These are phyloP conservation scores for Ptiloglossa arizonensis DNA, from an alignment of 1,140 invertebrate genomes.

Conservation along the genomic window DNA sequence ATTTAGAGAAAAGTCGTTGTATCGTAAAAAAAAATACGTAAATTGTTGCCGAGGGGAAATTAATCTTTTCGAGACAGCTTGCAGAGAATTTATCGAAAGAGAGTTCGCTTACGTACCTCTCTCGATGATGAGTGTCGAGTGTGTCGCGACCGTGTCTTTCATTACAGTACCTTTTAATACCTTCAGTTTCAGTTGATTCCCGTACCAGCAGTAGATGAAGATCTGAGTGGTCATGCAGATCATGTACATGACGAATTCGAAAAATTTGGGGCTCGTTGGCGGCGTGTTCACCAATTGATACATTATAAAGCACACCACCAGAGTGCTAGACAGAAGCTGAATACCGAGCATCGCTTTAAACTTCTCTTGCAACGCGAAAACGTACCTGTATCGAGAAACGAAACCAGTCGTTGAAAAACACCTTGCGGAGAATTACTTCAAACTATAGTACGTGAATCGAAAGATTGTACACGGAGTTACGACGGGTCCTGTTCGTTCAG, in stretches of 20 bases:
- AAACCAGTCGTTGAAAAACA: too few relatives aligned
- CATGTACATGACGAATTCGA: conserved; percentile 53
- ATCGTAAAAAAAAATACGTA: too few relatives aligned
- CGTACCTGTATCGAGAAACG: conserved; percentile 34
- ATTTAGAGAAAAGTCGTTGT: too few relatives aligned
- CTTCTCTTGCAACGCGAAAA: conserved; percentile 26
- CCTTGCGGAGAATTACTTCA: too few relatives aligned
- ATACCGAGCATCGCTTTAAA: conserved; percentile 49
- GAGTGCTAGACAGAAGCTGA: conserved; percentile 53
- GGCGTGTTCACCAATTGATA: conserved; percentile 66
- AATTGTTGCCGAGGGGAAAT: too few relatives aligned
- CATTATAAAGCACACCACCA: conserved; percentile 51
- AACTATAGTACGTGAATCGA: too few relatives aligned
- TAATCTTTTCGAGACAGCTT: too few relatives aligned
- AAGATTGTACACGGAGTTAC: too few relatives aligned
- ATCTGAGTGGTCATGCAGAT: conserved; percentile 70
- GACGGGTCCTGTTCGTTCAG: too few relatives aligned
- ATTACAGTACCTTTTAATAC: conserved; percentile 3
- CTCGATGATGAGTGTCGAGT: too few relatives aligned
- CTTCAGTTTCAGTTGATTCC: conserved; percentile 79
- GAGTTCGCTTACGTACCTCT: not conserved
- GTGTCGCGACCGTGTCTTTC: too few relatives aligned
- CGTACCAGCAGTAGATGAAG: conserved; percentile 83
- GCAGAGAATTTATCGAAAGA: too few relatives aligned
- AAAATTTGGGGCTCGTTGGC: conserved; percentile 74